A percentile compares a stretch with the other conserved stretches of the same genome.
Conservation (phyloP, 2,797 vertebrate genomes). For the Lagodon rhomboides region DNA sequence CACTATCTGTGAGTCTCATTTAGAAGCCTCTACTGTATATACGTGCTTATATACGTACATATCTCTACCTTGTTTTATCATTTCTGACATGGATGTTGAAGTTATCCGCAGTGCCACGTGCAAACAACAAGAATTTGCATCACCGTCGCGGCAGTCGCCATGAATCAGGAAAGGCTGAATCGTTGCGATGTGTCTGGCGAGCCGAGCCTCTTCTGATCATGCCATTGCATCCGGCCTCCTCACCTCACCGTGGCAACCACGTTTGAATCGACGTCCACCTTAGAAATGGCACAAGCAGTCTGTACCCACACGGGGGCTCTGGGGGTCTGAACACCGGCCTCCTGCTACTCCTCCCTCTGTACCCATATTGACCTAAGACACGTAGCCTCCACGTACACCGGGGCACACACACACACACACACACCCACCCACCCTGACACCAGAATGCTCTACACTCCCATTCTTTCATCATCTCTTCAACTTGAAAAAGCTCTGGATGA, state of each 20-base stretch:
- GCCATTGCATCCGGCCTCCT: slow-evolving; percentile 1
- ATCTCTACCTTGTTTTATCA: too few species aligned
- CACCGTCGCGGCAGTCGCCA: neutral
- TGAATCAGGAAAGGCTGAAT: slow-evolving; percentile 1
- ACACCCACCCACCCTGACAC: slow-evolving; percentile 58
- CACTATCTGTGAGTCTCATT: neutral
- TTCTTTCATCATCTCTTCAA: slow-evolving; percentile 50
- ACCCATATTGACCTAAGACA: slow-evolving; percentile 53
- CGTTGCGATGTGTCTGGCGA: neutral
- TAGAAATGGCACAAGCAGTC: slow-evolving; percentile 40
- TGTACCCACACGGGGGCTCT: slow-evolving; percentile 64
- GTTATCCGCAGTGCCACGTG: neutral
- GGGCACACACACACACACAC: neutral
- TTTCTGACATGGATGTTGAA: neutral
- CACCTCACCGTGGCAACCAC: slow-evolving; percentile 12
- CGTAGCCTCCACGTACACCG: slow-evolving; percentile 15
- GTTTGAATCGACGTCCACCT: slow-evolving; percentile 29
- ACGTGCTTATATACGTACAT: too few species aligned
- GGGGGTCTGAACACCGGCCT: slow-evolving; percentile 40
- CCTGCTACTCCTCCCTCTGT: slow-evolving; percentile 13
- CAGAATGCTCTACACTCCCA: slow-evolving; percentile 42
- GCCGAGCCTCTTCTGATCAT: neutral
- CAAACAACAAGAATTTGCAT: neutral
- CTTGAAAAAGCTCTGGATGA: slow-evolving; percentile 44
- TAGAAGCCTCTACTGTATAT: neutral